Percentiles rank a stretch among this genome's conserved stretches.
These are phyloP conservation scores for Podarcis muralis DNA, from an alignment of 2,113 vertebrate genomes.

Conservation along the genomic window DNA sequence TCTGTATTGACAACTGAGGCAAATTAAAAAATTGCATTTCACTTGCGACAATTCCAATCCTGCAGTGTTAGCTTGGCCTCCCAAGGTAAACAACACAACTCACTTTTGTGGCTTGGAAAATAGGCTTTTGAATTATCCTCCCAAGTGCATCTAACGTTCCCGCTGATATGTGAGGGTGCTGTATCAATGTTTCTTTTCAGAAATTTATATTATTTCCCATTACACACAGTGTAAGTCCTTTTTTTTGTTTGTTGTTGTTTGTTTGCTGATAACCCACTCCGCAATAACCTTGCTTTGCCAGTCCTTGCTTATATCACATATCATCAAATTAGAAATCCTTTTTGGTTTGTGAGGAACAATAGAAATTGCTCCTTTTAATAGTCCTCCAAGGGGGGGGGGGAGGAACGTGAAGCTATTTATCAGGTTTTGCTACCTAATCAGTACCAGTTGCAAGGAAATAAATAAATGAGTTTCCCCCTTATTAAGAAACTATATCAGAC, in stretches of 20 bases:
- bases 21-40: not conserved
- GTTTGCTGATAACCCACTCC: not conserved
- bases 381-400: not conserved
- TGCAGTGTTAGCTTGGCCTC: not conserved
- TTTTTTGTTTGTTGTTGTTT: not conserved
- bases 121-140: not conserved
- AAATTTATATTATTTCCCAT: constrained; percentile 23
- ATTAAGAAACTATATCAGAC: not conserved
- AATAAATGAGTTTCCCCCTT: constrained; percentile 10
- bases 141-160: not conserved
- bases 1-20: not conserved
- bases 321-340: constrained; percentile 33
- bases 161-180: constrained; percentile 7
- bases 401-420: constrained; percentile 15
- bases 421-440: constrained; percentile 19
- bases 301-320: constrained; percentile 1
- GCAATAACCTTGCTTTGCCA: constrained; percentile 27
- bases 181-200: not conserved
- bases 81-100: not conserved
- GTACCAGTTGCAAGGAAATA: not conserved
- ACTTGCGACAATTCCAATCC: not conserved
- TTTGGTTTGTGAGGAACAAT: not conserved
- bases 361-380: constrained; percentile 17
- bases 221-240: not conserved
- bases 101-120: constrained; percentile 4